Conservation (phyloP, 2,797 vertebrate genomes). For the Tokudaia tokunoshimensis region DNA sequence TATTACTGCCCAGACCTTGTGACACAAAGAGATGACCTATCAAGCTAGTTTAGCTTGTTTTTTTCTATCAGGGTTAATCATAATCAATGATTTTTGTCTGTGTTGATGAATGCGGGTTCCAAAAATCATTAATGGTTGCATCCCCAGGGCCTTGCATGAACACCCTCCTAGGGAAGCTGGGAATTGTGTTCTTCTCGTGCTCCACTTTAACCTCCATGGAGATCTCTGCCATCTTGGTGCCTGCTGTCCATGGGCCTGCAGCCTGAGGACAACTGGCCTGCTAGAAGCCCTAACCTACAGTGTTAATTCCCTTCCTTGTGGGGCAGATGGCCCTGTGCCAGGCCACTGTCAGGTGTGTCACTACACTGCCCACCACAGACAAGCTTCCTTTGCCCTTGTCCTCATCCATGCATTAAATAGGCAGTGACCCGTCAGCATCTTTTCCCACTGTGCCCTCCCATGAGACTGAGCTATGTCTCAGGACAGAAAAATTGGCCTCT, state of each 20-base stretch:
- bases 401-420: not conserved
- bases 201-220: not conserved
- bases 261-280: not conserved
- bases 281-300: not conserved
- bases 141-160: not conserved
- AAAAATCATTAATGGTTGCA: not conserved
- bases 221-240: not conserved
- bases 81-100: not conserved
- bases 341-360: not conserved
- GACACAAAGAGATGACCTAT: not conserved
- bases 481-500: not conserved
- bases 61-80: not conserved
- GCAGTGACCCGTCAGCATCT: not conserved
- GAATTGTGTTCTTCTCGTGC: not conserved
- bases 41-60: not conserved
- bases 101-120: not conserved
- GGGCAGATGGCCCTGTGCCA: not conserved
- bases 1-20: conserved; percentile 13
- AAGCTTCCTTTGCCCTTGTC: not conserved
- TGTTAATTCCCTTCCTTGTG: not conserved
- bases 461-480: not conserved
- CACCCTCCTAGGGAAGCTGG: not conserved
- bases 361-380: not conserved
- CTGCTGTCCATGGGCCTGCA: not conserved
- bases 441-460: not conserved